Conservation (phyloP, 2,113 vertebrate species). For the Corythornis cristatus region DNA sequence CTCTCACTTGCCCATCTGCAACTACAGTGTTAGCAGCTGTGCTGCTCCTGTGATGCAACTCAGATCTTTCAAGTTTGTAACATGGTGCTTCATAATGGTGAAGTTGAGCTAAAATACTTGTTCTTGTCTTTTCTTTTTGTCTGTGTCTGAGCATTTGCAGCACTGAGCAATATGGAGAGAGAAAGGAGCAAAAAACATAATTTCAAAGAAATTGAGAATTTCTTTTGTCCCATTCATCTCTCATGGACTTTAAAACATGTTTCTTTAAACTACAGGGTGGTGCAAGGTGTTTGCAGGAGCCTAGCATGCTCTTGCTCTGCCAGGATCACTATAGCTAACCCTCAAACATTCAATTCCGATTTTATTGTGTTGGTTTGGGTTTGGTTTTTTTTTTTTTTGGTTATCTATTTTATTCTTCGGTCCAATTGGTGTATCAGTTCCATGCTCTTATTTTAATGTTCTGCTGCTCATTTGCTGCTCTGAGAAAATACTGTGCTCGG, state of each 20-base stretch:
- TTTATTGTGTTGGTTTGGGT: background rate
- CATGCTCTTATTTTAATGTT: constrained; percentile 5
- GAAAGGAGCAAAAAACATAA: background rate
- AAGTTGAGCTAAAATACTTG: background rate
- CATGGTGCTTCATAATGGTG: background rate
- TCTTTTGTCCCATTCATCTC: background rate
- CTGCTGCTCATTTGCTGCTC: constrained; percentile 3
- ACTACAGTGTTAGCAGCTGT: background rate
- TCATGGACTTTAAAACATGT: background rate
- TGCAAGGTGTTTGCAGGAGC: background rate
- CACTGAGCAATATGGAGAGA: background rate
- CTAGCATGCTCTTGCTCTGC: background rate
- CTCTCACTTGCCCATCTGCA: background rate
- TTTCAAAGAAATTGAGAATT: background rate
- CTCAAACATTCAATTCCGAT: background rate
- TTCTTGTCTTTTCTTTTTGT: background rate
- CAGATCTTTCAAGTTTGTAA: background rate
- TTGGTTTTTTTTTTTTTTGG: background rate
- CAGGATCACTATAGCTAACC: background rate
- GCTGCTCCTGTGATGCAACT: background rate
- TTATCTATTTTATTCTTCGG: background rate
- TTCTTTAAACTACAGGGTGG: background rate
- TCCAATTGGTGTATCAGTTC: background rate
- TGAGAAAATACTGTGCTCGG: background rate
- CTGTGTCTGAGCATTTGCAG: background rate